phyloP scores from a whole-genome alignment of 30 jellyfish, hydroid and myxozoan genomes.

The Aurelia coerulea region DNA sequence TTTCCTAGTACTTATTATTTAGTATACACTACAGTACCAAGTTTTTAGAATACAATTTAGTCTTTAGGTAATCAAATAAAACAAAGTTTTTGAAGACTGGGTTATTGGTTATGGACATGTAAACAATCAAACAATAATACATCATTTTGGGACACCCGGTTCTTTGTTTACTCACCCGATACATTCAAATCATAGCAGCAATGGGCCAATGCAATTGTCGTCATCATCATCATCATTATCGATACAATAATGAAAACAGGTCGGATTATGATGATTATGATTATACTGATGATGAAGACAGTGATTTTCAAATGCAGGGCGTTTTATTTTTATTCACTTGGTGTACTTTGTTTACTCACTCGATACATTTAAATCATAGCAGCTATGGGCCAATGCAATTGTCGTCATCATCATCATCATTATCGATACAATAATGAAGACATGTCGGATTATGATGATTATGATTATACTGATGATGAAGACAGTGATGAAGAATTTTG shows the following conservation, averaged over 20 bases:
- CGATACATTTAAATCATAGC: background rate
- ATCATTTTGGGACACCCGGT: too few relatives aligned
- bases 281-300: conserved; percentile 93
- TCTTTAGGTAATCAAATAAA: too few relatives aligned
- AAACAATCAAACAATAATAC: too few relatives aligned
- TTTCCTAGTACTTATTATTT: too few relatives aligned
- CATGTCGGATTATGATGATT: conserved; percentile 84
- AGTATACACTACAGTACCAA: too few relatives aligned
- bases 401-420: conserved; percentile 64
- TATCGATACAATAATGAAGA: conserved; percentile 84
- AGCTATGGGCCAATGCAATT: conserved; percentile 53
- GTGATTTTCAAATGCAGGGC: too few relatives aligned
- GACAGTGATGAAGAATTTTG: conserved; percentile 91
- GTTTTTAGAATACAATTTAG: too few relatives aligned
- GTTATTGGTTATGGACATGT: too few relatives aligned
- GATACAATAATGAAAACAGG: conserved; percentile 76
- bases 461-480: conserved; percentile 93
- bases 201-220: conserved; percentile 60
- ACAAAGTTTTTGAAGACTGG: too few relatives aligned
- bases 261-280: conserved; percentile 91
- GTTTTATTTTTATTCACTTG: too few relatives aligned
- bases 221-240: conserved; percentile 68
- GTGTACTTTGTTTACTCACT: too few relatives aligned
- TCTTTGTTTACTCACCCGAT: too few relatives aligned
- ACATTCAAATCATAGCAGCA: background rate